These are phyloP conservation scores for Anticlea derivata DNA, from an alignment of 2,888 invertebrate genomes.

Conservation along the genomic window DNA sequence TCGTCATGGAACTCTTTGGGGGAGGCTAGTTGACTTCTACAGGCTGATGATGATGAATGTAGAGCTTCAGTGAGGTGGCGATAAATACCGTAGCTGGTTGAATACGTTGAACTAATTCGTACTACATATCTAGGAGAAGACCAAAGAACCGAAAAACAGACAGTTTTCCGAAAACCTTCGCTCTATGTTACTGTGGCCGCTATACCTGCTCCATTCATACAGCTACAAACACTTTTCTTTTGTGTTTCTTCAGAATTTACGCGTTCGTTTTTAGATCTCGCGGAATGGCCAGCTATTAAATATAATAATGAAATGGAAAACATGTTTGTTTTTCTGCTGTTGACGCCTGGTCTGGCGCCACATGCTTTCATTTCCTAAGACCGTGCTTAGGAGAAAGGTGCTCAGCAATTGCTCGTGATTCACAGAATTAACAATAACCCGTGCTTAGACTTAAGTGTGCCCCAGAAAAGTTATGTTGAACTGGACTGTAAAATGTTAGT, in stretches of 20 bases:
- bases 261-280: slow-evolving; percentile 4
- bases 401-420: neutral
- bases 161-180: neutral
- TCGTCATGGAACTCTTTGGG: too few species aligned
- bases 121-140: too few species aligned
- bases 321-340: slow-evolving; percentile 5
- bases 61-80: too few species aligned
- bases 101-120: too few species aligned
- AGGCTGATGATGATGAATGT: too few species aligned
- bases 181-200: neutral
- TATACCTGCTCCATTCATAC: neutral
- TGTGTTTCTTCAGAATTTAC: neutral
- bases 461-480: too few species aligned
- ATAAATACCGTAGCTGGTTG: too few species aligned
- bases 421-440: neutral
- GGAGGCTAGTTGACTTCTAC: too few species aligned
- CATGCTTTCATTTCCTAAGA: neutral
- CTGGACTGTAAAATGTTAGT: too few species aligned
- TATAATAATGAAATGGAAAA: slow-evolving; percentile 5
- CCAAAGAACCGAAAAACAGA: too few species aligned
- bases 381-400: neutral
- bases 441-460: neutral
- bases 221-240: neutral
- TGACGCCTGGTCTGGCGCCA: neutral
- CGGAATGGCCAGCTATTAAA: slow-evolving; percentile 4